phyloP scores from a whole-genome alignment of 2,888 invertebrate genomes.

The Mimumesa dahlbomi region DNA sequence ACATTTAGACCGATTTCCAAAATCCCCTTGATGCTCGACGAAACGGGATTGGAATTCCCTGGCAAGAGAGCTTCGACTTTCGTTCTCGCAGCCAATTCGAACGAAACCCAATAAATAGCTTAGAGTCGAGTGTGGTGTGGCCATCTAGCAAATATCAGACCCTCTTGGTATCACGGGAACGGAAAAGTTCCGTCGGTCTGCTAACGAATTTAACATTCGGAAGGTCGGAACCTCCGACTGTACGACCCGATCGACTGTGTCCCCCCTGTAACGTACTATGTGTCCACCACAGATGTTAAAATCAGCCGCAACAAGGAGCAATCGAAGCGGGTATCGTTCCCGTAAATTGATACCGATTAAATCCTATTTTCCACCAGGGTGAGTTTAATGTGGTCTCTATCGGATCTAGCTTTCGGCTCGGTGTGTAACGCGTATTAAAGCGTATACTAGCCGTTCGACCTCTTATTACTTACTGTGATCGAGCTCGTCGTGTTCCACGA shows the following conservation, averaged over 20 bases:
- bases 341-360: too few relatives aligned
- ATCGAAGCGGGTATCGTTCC: too few relatives aligned
- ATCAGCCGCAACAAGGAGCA: too few relatives aligned
- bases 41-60: slow-evolving; percentile 15
- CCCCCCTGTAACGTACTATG: too few relatives aligned
- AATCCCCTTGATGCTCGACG: slow-evolving; percentile 44
- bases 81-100: slow-evolving; percentile 22
- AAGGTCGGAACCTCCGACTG: too few relatives aligned
- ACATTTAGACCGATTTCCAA: slow-evolving; percentile 48
- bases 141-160: too few relatives aligned
- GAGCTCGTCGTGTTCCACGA: slow-evolving; percentile 76
- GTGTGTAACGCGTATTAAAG: too few relatives aligned
- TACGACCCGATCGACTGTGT: not conserved
- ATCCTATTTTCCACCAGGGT: too few relatives aligned
- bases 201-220: not conserved
- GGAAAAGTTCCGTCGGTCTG: slow-evolving; percentile 3
- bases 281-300: too few relatives aligned
- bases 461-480: slow-evolving; percentile 76
- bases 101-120: slow-evolving; percentile 20
- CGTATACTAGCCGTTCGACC: not conserved
- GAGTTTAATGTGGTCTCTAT: too few relatives aligned
- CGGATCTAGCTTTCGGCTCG: too few relatives aligned
- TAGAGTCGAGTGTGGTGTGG: slow-evolving; percentile 9
- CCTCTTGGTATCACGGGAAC: not conserved
- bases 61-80: slow-evolving; percentile 9